Conservation (phyloP, 1,140 invertebrate genomes). For the Rhopalosiphum maidis region DNA sequence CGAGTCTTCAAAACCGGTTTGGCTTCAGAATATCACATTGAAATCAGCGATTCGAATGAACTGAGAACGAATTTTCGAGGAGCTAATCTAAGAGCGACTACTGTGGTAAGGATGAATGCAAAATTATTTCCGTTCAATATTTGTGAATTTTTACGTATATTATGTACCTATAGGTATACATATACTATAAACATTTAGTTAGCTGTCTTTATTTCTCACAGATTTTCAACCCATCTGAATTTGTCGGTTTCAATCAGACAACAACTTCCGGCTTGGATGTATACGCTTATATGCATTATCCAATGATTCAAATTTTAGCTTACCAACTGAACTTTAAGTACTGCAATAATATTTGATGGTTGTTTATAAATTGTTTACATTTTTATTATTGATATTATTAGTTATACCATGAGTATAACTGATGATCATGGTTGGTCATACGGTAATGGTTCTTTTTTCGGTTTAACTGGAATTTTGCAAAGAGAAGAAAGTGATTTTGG, state of each 20-base stretch:
- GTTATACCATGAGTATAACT: no score
- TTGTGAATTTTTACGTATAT: neutral
- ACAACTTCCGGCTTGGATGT: neutral
- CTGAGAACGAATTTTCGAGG: neutral
- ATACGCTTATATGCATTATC: neutral
- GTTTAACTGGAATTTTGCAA: conserved; percentile 15
- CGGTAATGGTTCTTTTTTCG: neutral
- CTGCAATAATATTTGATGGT: no score
- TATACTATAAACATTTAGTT: neutral
- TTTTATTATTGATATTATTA: no score
- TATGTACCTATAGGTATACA: neutral
- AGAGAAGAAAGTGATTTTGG: conserved; percentile 26
- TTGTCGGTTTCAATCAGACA: conserved; percentile 7
- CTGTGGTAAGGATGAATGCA: neutral
- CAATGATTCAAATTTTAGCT: neutral
- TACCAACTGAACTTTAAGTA: conserved; percentile 42
- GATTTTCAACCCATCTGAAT: neutral
- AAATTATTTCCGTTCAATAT: neutral
- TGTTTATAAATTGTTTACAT: no score
- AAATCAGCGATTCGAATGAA: neutral
- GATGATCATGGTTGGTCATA: neutral
- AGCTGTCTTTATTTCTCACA: neutral
- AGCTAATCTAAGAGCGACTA: neutral
- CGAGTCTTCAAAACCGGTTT: neutral
- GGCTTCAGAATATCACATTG: neutral